phyloP scores from a whole-genome alignment of 2,888 invertebrate genomes.

The Physocephala rufipes region DNA sequence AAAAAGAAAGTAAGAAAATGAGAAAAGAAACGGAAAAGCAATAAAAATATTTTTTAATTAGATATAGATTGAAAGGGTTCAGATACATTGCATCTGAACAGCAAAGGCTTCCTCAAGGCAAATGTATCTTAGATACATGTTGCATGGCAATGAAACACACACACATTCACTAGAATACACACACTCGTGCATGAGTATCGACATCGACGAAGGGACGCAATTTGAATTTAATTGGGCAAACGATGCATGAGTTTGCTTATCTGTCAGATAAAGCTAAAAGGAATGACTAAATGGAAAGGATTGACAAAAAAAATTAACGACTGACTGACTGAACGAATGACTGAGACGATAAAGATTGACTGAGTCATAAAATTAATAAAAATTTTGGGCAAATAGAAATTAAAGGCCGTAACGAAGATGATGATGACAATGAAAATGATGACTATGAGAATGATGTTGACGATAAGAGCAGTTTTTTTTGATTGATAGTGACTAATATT shows the following conservation, averaged over 20 bases:
- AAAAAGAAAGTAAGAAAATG: neutral
- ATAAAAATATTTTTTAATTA: neutral
- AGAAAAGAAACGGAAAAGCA: slow-evolving; percentile 14
- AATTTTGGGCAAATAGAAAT: too few relatives aligned
- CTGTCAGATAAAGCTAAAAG: too few relatives aligned
- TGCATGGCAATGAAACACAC: neutral
- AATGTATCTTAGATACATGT: slow-evolving; percentile 14
- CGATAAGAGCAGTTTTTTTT: neutral
- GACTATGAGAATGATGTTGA: neutral
- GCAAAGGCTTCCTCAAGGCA: neutral
- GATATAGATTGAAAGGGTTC: neutral
- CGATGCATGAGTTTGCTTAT: slow-evolving; percentile 29
- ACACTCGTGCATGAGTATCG: neutral
- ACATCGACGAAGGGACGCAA: neutral
- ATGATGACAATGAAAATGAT: neutral
- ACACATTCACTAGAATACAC: neutral
- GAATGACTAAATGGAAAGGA: slow-evolving; percentile 5
- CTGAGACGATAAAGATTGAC: neutral
- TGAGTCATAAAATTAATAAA: neutral
- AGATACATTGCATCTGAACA: slow-evolving; percentile 13
- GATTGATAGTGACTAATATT: too few relatives aligned
- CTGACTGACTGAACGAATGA: slow-evolving; percentile 12
- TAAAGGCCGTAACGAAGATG: neutral
- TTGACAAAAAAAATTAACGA: neutral
- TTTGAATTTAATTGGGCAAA: slow-evolving; percentile 15